Evolutionary conservation across 2,888 invertebrate genomes (phyloP), one percentile per base, ranked within the genome.

Genomic region (Mylabris sibirica): DNA sequence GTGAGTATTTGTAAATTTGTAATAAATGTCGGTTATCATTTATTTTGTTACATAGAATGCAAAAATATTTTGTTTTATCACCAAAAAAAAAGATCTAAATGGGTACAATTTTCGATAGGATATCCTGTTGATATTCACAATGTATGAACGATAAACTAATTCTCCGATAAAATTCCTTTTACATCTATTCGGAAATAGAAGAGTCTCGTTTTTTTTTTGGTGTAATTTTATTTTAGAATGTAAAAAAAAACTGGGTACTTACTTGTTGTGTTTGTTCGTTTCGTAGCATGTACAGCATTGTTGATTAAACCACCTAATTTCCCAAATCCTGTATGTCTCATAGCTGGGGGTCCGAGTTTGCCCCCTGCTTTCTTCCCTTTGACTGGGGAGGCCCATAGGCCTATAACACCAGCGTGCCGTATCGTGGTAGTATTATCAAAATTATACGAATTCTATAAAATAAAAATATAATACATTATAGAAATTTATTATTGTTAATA

Each of bases 241-340:
- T n/a, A 30, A 30, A 30, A n/a, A n/a, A n/a, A n/a, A n/a, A n/a
- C n/a, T n/a, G n/a, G n/a, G 11, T 78, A 65, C 71, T 74, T 72
- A 79, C 78, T 76, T 70, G 79, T 74, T 22, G 76, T 57, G 14
- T 57, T 72, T 63, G 70, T 68, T 34, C 79, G 74, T 72, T 81
- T 81, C 60, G 80, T 78, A 59, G 79, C 79, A 66, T 78, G 77
- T 38, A 83, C 83, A 62, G 83, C 83, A 61, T 79, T 81, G 74
- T 83, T 83, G 72, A 83, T 81, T 71, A 83, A 76, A 60, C 82
- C 82, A 44, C 82, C 82, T 61, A 83, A 77, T 72, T 82, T 82
- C 26, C 81, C 80, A 44, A 76, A 71, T 6, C 82, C 80, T 67
- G 82, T 78, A 68, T 81, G 82, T 69, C 81, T 78, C 80, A 82